Base-by-base conservation (phyloP, 2,888 invertebrate genomes). In the Polia nebulosa region DNA sequence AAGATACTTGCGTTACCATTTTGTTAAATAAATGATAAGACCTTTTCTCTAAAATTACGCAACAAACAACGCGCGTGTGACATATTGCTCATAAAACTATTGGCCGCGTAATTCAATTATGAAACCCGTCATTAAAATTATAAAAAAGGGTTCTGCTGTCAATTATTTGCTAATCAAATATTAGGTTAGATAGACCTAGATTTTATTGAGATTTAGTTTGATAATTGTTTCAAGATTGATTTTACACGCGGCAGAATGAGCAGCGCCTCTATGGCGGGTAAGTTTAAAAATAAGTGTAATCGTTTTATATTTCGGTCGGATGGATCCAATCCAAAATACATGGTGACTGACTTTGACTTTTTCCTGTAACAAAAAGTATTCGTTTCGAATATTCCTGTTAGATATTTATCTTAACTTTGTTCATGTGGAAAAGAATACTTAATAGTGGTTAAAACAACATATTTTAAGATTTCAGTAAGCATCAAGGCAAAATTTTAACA, bases 181-280 rank as follows among this genome's bases (percentile, higher is more conserved):
- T 39, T 68, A 76, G 65, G 64, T 56, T 76, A 68, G 47, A 29
- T 32, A 45, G 15, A 45, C 52, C 63, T 79, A 68, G 27, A 52
- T 67, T 73, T 78, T 72, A 62, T 81, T 83, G 67, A 61, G 63
- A 76, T 49, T 61, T 45, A 57, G 64, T 71, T 67, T 55, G 44
- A 65, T 71, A 77, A 86, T 85, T 81, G 74, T 82, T 87, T 89
- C 93, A 95, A 92, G 90, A 95, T 95, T 94, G 94, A 94, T 94
- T 95, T 95, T 84, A 93, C 94, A 85, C 91, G 94, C 53, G 95
- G 95, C 72, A 94, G 92, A 81, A 95, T 95, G 95, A 95, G 94
- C 94, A 95, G 95, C 89, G 95, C 95, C 90, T 95, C 95, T n/a
- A 95, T 95, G 95, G 95, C 95, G 78, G 95, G 95, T 95, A 88